Base-by-base conservation (phyloP, 2,888 invertebrate genomes). In the Gonocerus acuteangulatus region DNA sequence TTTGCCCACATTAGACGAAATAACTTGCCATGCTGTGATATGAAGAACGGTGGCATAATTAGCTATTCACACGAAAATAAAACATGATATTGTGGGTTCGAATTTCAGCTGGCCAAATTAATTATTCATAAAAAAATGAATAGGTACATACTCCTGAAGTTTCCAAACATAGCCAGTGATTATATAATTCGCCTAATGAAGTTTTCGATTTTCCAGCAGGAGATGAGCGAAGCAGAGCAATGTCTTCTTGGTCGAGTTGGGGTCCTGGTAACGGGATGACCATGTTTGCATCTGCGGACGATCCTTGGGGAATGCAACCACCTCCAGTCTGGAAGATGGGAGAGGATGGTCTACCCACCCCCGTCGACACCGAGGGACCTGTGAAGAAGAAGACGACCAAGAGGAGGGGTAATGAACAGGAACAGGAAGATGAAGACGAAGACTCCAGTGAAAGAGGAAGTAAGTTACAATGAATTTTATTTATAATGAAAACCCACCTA, bases 201-300 rank as follows among this genome's bases (percentile, higher is more conserved):
- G n/a, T n/a, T n/a, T n/a, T n/a, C n/a, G n/a, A n/a, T n/a, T n/a
- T n/a, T n/a, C n/a, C 27, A 27, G 27, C 4, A 6, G 27, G 27
- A 27, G 27, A 27, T 9, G 27, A n/a, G 61, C 62, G 44, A 23
- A 64, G 36, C 22, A 65, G 65, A 6, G 66, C 67, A 13, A 66
- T 69, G 60, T 68, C 69, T 27, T 67, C 69, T 15, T 69, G 67
- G 66, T 69, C 69, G 44, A 69, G 69, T 11, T 70, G 67, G 65
- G 65, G 67, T 52, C 70, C 70, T 2, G 67, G 66, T 15, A 67
- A 67, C 2, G 68, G 68, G 13, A 66, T 70, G 67, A 62, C 69
- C 15, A 65, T 69, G 32, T 69, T 69, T 59, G 66, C 69, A 11
- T 66, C 67, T 11, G 61, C 66, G 18, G 51, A 49, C n/a, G 48